phyloP scores from a whole-genome alignment of 2,888 invertebrate genomes.

The Silvanus unidentatus region DNA sequence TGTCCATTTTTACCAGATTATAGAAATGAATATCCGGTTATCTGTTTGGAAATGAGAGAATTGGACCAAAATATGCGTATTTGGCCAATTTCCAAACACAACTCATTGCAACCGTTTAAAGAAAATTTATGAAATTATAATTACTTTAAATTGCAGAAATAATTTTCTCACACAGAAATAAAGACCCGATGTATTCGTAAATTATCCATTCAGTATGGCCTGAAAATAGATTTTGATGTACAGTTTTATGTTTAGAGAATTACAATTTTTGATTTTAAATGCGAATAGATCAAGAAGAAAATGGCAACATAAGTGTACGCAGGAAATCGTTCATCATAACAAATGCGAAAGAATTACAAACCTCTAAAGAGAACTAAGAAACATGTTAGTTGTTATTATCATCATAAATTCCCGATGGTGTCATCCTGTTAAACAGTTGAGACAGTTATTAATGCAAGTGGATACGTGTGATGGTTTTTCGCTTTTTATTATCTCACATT shows the following conservation, averaged over 20 bases:
- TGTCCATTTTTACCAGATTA: constrained; percentile 1
- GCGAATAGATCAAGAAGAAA: constrained; percentile 8
- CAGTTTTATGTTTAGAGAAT: constrained; percentile 7
- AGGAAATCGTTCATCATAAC: constrained; percentile 23
- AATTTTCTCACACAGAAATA: constrained; percentile 1
- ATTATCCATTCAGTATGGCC: neutral
- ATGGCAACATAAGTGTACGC: constrained; percentile 14
- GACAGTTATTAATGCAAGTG: constrained; percentile 32
- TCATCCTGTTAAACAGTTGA: constrained; percentile 27
- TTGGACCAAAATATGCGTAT: no score
- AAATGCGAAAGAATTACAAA: constrained; percentile 28
- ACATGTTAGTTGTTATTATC: constrained; percentile 32
- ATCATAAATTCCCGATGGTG: constrained; percentile 32
- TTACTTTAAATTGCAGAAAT: neutral
- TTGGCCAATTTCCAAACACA: no score
- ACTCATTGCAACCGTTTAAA: no score
- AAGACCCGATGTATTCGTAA: neutral
- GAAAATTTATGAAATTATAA: no score
- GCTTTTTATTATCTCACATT: constrained; percentile 18
- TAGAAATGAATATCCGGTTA: neutral
- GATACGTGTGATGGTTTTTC: constrained; percentile 20
- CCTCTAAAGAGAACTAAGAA: constrained; percentile 26
- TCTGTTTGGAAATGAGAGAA: no score
- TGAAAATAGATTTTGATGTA: neutral
- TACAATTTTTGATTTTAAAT: constrained; percentile 12